Percentiles rank a stretch among this genome's conserved stretches.
Conservation (phyloP, 2,888 invertebrate species). For the Actias luna region DNA sequence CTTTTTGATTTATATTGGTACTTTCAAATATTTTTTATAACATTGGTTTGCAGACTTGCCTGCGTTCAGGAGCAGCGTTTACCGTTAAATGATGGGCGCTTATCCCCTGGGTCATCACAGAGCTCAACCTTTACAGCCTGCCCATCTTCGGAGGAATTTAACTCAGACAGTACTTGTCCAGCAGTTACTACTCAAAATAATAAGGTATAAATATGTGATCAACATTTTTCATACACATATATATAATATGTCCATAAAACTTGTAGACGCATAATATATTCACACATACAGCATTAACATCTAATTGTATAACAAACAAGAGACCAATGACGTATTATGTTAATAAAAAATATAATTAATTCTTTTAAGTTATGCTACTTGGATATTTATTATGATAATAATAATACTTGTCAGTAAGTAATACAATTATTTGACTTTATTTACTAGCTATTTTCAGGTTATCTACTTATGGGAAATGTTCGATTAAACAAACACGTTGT, state of each 20-base stretch:
- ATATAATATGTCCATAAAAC: not conserved
- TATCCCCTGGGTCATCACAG: constrained; percentile 81
- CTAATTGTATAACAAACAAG: not conserved
- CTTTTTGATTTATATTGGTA: not conserved
- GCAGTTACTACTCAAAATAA: constrained; percentile 53
- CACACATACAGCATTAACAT: not conserved
- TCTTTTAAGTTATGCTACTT: not conserved
- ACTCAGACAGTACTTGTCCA: constrained; percentile 79
- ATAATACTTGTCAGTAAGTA: not conserved
- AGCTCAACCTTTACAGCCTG: constrained; percentile 68
- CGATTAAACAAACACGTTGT: not conserved
- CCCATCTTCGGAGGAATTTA: constrained; percentile 74
- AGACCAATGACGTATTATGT: not conserved
- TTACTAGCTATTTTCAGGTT: not conserved
- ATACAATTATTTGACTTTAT: not conserved
- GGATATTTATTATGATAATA: not conserved
- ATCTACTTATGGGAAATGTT: not conserved
- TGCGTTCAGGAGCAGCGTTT: constrained; percentile 97
- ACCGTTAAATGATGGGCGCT: constrained; percentile 83
- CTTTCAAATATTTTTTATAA: not conserved
- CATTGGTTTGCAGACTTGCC: constrained; percentile 86
- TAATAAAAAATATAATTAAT: not conserved
- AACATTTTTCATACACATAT: not conserved
- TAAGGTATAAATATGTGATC: constrained; percentile 82
- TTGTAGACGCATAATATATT: not conserved